Base-by-base conservation (phyloP, 2,797 vertebrate genomes). In the Tympanoctomys barrerae region DNA sequence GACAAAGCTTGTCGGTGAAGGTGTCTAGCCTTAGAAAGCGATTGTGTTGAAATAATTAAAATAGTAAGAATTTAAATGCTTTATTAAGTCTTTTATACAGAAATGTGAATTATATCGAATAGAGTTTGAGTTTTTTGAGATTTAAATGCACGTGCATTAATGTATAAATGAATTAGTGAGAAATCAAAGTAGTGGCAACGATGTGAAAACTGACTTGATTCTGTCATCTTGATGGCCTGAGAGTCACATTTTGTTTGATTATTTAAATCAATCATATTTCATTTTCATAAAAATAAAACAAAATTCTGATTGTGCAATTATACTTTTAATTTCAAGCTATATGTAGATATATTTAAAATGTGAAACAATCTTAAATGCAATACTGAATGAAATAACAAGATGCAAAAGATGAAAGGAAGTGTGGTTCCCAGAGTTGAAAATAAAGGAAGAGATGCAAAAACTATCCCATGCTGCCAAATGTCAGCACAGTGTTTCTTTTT, bases 1-100 rank as follows among this genome's bases (percentile, higher is more conserved):
- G 21, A n/a, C 5, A 78, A 59, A 5, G 4, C 5, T 19, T 80
- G 16, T 1, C 22, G 66, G 52, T 71, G 81, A 77, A 89, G 70
- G 94, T 57, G 92, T 21, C 21, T 9, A 71, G 18, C 5, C 11
- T 86, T 96, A 39, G 59, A 87, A 96, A 80, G 3, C 83, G 84
- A 92, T 78, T 28, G 31, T 68, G 31, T 52, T 68, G 26, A 91
- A 95, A 79, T 36, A 68, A 61, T 82, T 85, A 94, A 91, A 90
- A 64, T 39, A 70, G 70, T 57, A 88, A 71, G 16, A 21, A 91
- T 90, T 62, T 75, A 94, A 52, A 26, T 73, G 26, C 54, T 88
- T 77, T 6, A 12, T 6, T 52, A 77, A 75, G 5, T 85, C 0
- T 9, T 26, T 79, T 70, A 75, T 81, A 64, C 12, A 94, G 21